phyloP scores from a whole-genome alignment of 1,140 invertebrate species.

The Eupristina koningsbergeri region DNA sequence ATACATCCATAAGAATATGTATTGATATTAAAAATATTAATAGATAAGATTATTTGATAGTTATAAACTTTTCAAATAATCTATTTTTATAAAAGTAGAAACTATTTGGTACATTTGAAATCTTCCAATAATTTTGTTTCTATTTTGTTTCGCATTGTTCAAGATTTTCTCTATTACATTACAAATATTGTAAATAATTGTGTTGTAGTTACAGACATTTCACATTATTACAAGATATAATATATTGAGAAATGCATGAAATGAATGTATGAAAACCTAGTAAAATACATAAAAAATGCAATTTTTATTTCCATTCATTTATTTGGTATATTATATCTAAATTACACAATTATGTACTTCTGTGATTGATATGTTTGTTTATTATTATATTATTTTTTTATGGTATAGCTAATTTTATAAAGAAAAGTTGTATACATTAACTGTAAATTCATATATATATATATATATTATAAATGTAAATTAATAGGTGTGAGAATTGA shows the following conservation, averaged over 20 bases:
- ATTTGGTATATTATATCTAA: constrained; percentile 16
- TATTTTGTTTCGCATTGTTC: not conserved
- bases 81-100: constrained; percentile 3
- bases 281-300: constrained; percentile 38
- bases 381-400: not conserved
- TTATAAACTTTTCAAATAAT: constrained; percentile 17
- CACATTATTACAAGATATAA: not conserved
- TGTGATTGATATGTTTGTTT: constrained; percentile 34
- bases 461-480: not conserved
- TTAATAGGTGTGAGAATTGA: not conserved
- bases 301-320: constrained; percentile 24
- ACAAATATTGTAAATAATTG: constrained; percentile 42
- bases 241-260: constrained; percentile 12
- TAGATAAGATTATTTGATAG: constrained; percentile 29
- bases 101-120: constrained; percentile 31
- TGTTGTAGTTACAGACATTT: not conserved
- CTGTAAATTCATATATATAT: not conserved
- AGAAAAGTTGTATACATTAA: not conserved
- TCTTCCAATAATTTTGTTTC: constrained; percentile 45
- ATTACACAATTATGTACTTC: constrained; percentile 3
- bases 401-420: not conserved
- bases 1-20: constrained; percentile 1
- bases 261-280: not conserved
- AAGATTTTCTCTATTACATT: constrained; percentile 37
- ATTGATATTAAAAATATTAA: constrained; percentile 7